phyloP scores from a whole-genome alignment of 1,140 invertebrate genomes.

The Rhagoletis zephyria region DNA sequence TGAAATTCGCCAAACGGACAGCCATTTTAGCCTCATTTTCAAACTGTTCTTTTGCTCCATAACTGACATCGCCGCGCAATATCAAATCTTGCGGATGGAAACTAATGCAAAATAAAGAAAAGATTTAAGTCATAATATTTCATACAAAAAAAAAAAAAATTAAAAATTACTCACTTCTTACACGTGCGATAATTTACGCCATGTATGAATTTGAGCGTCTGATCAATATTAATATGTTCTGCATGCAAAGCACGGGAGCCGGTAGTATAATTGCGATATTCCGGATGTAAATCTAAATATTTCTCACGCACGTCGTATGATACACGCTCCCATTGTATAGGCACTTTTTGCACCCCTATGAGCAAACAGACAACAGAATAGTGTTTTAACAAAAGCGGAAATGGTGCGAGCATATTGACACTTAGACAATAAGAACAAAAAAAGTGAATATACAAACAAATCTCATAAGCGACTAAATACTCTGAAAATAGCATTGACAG shows the following conservation, averaged over 20 bases:
- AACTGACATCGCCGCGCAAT: conserved; percentile 87
- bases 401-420: neutral
- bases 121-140: no score
- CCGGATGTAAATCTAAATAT: conserved; percentile 82
- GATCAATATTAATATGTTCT: conserved; percentile 82
- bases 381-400: conserved; percentile 26
- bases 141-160: conserved; percentile 30
- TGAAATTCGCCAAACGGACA: conserved; percentile 92
- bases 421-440: neutral
- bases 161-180: conserved; percentile 71
- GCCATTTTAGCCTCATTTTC: conserved; percentile 97
- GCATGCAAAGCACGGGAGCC: conserved; percentile 79
- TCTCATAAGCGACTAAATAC: neutral
- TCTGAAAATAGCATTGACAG: neutral
- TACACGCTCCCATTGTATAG: conserved; percentile 84
- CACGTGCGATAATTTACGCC: conserved; percentile 83
- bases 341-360: conserved; percentile 86
- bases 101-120: conserved; percentile 72
- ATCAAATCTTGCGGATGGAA: conserved; percentile 82
- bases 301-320: conserved; percentile 80
- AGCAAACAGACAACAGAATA: conserved; percentile 11
- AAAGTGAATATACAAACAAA: neutral
- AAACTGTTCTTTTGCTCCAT: conserved; percentile 89
- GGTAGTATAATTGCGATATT: conserved; percentile 81
- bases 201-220: conserved; percentile 83